Evolutionary conservation across 2,113 vertebrate species (phyloP), one percentile per base, ranked within the genome.

Genomic region (Psilopogon haemacephalus): DNA sequence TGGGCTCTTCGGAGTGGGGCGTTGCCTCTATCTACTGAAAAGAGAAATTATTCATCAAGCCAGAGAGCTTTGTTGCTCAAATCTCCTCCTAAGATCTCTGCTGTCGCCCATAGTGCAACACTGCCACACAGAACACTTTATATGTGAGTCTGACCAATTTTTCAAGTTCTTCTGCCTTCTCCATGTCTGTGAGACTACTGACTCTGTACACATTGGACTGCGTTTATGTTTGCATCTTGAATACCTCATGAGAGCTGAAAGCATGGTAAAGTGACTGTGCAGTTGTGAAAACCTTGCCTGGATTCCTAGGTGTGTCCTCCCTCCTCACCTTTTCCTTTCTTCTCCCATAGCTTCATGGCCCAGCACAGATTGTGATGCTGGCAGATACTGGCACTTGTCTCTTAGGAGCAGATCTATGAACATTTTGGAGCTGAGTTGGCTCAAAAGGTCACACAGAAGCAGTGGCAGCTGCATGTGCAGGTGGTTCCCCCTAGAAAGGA

Each of bases 21-120:
- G 84, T 83, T 95, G 71, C 71, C 68, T 95, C 56, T 67, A n/a
- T 81, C 71, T 79, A 38, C 54, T 86, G 77, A 62, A 81, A 74
- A 62, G 38, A 73, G 46, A 78, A 55, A 77, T 6, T 5, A 68
- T 71, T 92, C 77, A 81, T 63, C 70, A 84, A 82, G 67, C 54
- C 63, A 28, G 58, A 74, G 68, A 87, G 15, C 68, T 48, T 85
- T 18, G 16, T 65, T 84, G 62, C 64, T 86, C 35, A 62, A 7
- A 81, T 59, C 37, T 79, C 63, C 70, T 79, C 55, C 38, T 71
- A 88, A 72, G 30, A 32, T 6, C 19, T 86, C 58, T 89, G 62
- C 54, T 76, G 48, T 91, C 75, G 52, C 50, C 35, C 83, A 86
- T 20, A 9, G 48, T 3, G 6, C 71, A 56, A 58, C 12, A 5